Base-by-base conservation (phyloP, 1,140 invertebrate species). In the Scaptomyza montana region DNA sequence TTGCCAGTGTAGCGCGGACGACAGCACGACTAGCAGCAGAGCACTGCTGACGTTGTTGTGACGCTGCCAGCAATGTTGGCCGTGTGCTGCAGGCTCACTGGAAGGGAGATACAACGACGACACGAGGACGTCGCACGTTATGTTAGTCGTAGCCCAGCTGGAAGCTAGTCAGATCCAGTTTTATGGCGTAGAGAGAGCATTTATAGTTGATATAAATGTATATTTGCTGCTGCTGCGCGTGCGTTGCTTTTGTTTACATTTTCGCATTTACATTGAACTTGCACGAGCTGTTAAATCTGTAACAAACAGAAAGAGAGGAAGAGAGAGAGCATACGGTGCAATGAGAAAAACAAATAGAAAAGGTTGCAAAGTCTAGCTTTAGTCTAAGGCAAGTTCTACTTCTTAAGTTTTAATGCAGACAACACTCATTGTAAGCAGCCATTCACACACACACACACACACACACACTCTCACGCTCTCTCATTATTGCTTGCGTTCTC, bases 231-330 rank as follows among this genome's bases (percentile, higher is more conserved):
- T 72, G 69, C 64, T 86, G 82, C 82, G 82, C 82, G 65, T 89
- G 82, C 82, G 82, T 81, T 74, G 63, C 72, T 76, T 82, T 87
- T 87, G 82, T 87, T 87, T 87, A 87, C 82, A 87, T 87, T 89
- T 87, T 87, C 69, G 68, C 68, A 64, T 70, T 63, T 82, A 71
- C 55, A 56, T 63, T 74, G 49, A 64, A 55, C 36, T 67, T 63
- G 56, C 64, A 60, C 72, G 63, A 56, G 67, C 55, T 76, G 56
- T 60, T 68, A 73, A 87, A 69, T 69, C 81, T 86, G 82, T 41
- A 59, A 72, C n/a, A 12, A n/a, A 55, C 16, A 47, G 28, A 46
- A 5, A 12, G 5, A 25, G n/a, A 62, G 12, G 46, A 8, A 50
- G 39, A 68, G 54, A 68, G 54, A 43, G 16, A 57, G 30, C 55